Percentiles rank a stretch among this genome's conserved stretches.
Conservation (phyloP, 1,140 invertebrate genomes). For the Ephestia elutella region DNA sequence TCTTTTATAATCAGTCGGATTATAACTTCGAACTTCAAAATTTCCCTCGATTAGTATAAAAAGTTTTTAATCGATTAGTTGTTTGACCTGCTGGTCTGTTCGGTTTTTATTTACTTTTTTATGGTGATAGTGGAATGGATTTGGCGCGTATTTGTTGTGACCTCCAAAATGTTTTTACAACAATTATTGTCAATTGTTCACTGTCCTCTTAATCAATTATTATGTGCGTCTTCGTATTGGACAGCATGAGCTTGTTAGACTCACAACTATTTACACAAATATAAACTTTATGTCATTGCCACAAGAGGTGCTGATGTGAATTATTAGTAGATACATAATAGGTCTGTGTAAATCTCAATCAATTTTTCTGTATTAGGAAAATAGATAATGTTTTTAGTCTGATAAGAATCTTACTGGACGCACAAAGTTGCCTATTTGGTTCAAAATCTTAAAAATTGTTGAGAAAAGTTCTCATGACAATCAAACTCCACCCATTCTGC, state of each 20-base stretch:
- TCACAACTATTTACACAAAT: slow-evolving; percentile 12
- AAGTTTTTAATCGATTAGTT: slow-evolving; percentile 15
- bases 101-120: slow-evolving; percentile 10
- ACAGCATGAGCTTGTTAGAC: slow-evolving; percentile 11
- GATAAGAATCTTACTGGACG: background rate
- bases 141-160: slow-evolving; percentile 20
- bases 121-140: background rate
- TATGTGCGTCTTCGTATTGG: slow-evolving; percentile 28
- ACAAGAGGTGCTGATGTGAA: background rate
- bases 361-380: no score
- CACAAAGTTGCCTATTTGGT: background rate
- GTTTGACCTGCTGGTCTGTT: slow-evolving; percentile 12
- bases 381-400: background rate
- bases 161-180: slow-evolving; percentile 50
- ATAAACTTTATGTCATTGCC: background rate
- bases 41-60: slow-evolving; percentile 27
- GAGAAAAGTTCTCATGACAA: no score
- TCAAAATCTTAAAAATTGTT: no score
- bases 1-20: slow-evolving; percentile 43
- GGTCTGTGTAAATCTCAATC: no score
- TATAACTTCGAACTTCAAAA: slow-evolving; percentile 40
- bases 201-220: slow-evolving; percentile 50
- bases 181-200: slow-evolving; percentile 56
- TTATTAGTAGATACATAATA: background rate
- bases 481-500: no score